Evolutionary conservation across 2,888 invertebrate species (phyloP).

Genomic region (Mesorhabditis sp.): DNA sequence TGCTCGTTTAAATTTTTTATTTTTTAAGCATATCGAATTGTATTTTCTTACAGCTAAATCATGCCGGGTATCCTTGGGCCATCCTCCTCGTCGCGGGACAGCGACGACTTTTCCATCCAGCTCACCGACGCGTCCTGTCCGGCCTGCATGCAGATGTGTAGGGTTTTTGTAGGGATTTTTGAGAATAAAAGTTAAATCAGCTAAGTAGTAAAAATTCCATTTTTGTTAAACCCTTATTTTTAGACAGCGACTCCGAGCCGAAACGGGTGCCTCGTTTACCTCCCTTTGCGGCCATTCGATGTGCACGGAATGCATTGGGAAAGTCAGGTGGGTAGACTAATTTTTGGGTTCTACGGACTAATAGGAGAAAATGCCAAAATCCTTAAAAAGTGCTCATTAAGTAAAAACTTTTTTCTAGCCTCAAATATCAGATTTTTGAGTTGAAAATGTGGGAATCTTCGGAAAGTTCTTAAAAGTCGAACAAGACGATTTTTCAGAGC

Average conservation of each 20-base stretch:
- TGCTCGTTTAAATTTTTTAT: too few relatives aligned
- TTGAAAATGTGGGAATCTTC: neutral
- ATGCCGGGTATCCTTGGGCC: neutral
- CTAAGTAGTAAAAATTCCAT: neutral
- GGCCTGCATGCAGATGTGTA: neutral
- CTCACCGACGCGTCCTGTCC: constrained; percentile 5
- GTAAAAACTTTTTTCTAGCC: neutral
- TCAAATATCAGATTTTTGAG: neutral
- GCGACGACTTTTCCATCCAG: constrained; percentile 2
- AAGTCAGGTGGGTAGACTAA: neutral
- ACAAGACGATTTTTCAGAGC: neutral
- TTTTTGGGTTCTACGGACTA: neutral
- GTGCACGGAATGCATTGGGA: neutral
- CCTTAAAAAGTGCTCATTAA: neutral
- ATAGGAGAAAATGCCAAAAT: neutral
- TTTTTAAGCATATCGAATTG: too few relatives aligned
- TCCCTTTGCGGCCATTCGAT: constrained; percentile 1
- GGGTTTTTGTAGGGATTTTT: neutral
- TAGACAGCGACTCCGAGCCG: constrained; percentile 3
- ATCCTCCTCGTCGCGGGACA: neutral
- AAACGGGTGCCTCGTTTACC: neutral
- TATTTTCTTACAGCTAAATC: too few relatives aligned
- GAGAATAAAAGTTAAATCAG: neutral
- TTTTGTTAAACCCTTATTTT: neutral
- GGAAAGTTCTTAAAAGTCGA: neutral